Evolutionary conservation across 2,113 vertebrate species (phyloP).

Genomic region (Microcebus murinus): DNA sequence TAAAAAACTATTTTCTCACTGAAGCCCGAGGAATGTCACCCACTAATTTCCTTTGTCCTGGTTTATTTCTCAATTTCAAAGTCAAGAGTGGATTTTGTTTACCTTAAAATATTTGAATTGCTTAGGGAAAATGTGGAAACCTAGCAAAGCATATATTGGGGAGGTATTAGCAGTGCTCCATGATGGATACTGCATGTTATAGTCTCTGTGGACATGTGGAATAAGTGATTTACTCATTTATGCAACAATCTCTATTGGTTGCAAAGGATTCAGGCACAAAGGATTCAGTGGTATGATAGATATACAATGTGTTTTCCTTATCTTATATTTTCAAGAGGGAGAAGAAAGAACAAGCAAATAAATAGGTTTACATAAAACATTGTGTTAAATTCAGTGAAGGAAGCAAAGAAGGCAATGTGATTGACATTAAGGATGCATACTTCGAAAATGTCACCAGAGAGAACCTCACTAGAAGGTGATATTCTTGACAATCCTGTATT

Average conservation of each 20-base stretch:
- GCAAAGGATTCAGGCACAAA: background rate
- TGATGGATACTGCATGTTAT: background rate
- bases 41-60: background rate
- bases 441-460: background rate
- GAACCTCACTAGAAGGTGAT: background rate
- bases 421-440: background rate
- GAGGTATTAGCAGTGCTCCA: background rate
- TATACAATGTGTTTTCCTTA: background rate
- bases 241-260: background rate
- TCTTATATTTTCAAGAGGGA: background rate
- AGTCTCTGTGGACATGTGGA: background rate
- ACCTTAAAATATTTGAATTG: background rate
- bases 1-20: background rate
- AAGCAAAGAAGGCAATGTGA: background rate
- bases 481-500: background rate
- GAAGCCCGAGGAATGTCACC: background rate
- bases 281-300: background rate
- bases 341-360: background rate
- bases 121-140: background rate
- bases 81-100: background rate
- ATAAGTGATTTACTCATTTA: constrained; percentile 14
- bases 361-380: background rate
- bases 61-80: background rate
- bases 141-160: background rate
- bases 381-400: background rate